These are phyloP conservation scores for Galaxias olidus DNA, from an alignment of 2,797 vertebrate species.

Conservation along the genomic window DNA sequence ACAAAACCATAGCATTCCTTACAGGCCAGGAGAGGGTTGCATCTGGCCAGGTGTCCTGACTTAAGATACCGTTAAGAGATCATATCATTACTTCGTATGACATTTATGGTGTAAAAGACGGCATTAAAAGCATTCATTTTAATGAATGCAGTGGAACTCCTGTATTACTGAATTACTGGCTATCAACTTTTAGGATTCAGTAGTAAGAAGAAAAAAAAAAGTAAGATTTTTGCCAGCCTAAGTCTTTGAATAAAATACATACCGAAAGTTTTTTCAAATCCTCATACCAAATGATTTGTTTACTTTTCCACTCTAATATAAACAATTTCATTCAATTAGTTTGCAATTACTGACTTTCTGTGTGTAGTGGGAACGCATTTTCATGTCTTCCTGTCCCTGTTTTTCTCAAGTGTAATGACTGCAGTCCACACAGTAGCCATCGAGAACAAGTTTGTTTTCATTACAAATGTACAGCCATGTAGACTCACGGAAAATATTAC, in stretches of 20 bases:
- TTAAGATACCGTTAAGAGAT: slow-evolving; percentile 3
- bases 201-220: slow-evolving; percentile 34
- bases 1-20: slow-evolving; percentile 10
- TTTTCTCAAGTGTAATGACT: slow-evolving; percentile 6
- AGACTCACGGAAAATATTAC: slow-evolving; percentile 20
- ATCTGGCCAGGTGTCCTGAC: slow-evolving; percentile 38
- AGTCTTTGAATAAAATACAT: slow-evolving; percentile 18
- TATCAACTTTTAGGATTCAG: slow-evolving; percentile 32
- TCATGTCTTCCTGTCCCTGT: background rate
- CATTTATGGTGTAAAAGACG: background rate
- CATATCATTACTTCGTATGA: background rate
- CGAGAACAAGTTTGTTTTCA: slow-evolving; percentile 23
- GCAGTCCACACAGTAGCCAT: slow-evolving; percentile 10
- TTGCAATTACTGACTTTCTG: slow-evolving; percentile 13
- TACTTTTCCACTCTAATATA: slow-evolving; percentile 13
- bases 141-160: slow-evolving; percentile 20
- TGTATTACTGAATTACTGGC: slow-evolving; percentile 20
- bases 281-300: slow-evolving; percentile 1
- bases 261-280: background rate
- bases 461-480: slow-evolving; percentile 12
- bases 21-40: slow-evolving; percentile 32
- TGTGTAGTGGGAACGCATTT: slow-evolving; percentile 24
- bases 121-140: slow-evolving; percentile 39
- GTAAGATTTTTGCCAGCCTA: slow-evolving; percentile 22
- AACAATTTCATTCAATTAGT: slow-evolving; percentile 9